Conservation (phyloP, 2,888 invertebrate species). For the Megamerina dolium region DNA sequence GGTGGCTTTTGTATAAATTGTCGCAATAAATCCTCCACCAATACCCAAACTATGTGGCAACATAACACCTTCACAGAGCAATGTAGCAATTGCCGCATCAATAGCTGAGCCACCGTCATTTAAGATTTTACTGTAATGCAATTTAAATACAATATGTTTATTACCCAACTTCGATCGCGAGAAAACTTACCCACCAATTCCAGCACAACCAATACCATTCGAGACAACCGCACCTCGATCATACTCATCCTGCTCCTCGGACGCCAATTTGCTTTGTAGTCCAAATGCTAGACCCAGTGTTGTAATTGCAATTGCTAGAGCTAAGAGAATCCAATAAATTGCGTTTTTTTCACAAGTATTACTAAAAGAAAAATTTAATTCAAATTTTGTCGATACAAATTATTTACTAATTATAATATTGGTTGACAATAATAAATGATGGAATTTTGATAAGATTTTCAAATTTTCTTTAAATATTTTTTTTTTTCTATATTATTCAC, state of each 20-base stretch:
- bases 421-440: background rate
- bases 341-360: constrained; percentile 28
- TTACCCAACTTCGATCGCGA: background rate
- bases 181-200: constrained; percentile 57
- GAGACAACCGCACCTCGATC: constrained; percentile 62
- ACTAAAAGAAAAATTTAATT: constrained; percentile 4
- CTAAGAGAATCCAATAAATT: constrained; percentile 29
- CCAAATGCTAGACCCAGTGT: constrained; percentile 34
- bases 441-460: background rate
- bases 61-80: constrained; percentile 79
- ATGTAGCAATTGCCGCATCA: constrained; percentile 79
- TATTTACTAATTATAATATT: background rate
- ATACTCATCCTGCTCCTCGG: too few relatives aligned
- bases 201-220: constrained; percentile 69
- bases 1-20: constrained; percentile 64
- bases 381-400: background rate
- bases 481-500: too few relatives aligned
- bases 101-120: constrained; percentile 68
- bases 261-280: too few relatives aligned
- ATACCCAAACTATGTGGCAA: constrained; percentile 81
- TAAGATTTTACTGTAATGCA: constrained; percentile 57
- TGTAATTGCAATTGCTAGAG: constrained; percentile 28
- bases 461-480: background rate
- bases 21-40: constrained; percentile 85
- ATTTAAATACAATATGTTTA: background rate